Conservation (phyloP, 2,797 vertebrate genomes). For the Myiotriccus ornatus region DNA sequence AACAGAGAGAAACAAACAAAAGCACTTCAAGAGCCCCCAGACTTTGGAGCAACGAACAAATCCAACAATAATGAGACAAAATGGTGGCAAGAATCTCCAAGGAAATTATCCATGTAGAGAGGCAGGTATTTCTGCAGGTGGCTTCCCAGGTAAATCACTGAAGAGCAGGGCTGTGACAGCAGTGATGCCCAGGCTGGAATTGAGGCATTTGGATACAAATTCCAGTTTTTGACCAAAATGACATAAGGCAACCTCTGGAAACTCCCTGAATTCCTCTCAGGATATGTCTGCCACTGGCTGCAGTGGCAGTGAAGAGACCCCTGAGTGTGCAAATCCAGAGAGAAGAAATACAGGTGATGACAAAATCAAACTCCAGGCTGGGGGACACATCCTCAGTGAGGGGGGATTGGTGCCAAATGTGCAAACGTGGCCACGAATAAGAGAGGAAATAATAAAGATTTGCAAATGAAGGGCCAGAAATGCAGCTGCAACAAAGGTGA, state of each 20-base stretch:
- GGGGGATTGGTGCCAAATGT: not conserved
- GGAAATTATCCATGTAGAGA: not conserved
- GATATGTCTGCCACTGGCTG: not conserved
- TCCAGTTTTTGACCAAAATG: not conserved
- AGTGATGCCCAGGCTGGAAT: not conserved
- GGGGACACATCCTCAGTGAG: not conserved
- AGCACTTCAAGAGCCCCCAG: not conserved
- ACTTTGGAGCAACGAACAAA: not conserved
- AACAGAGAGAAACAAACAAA: conserved; percentile 18
- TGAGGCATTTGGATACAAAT: not conserved
- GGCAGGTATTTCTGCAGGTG: not conserved
- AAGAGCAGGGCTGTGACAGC: not conserved
- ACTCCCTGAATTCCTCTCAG: not conserved
- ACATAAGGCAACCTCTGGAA: not conserved
- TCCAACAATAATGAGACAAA: not conserved
- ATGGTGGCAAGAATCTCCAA: not conserved
- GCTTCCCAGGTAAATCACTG: not conserved
- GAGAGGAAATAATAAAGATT: not conserved
- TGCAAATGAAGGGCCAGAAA: not conserved
- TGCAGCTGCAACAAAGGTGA: not conserved
- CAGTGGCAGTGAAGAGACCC: not conserved
- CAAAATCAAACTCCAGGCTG: not conserved
- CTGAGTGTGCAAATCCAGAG: not conserved
- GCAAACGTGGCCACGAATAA: not conserved
- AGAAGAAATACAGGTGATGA: not conserved